Evolutionary conservation across 2,888 invertebrate species (phyloP).

Genomic region (Phorcus lineatus): DNA sequence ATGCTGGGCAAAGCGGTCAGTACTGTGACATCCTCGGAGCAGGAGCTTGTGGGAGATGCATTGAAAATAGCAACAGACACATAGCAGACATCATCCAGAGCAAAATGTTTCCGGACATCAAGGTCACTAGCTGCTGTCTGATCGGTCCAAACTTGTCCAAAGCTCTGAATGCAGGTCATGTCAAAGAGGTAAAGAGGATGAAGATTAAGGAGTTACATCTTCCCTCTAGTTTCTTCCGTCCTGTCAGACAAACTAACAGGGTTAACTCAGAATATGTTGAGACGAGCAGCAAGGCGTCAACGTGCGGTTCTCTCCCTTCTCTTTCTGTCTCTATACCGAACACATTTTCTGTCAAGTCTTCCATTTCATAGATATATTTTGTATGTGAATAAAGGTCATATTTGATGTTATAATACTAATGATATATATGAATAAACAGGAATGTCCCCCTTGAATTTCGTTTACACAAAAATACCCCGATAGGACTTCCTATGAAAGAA

Average conservation of each 20-base stretch:
- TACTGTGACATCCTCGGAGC: conserved; percentile 65
- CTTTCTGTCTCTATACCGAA: not conserved
- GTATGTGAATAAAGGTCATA: too few relatives aligned
- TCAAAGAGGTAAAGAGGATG: conserved; percentile 48
- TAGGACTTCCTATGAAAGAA: too few relatives aligned
- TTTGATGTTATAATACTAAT: too few relatives aligned
- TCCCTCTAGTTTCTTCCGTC: conserved; percentile 29
- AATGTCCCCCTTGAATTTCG: too few relatives aligned
- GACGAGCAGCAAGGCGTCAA: not conserved
- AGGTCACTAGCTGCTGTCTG: conserved; percentile 42
- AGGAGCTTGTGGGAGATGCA: conserved; percentile 58
- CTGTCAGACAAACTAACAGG: not conserved
- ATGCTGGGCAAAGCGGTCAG: conserved; percentile 36
- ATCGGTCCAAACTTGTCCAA: conserved; percentile 30
- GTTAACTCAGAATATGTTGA: not conserved
- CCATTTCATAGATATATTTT: too few relatives aligned
- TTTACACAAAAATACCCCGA: too few relatives aligned
- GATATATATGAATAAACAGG: too few relatives aligned
- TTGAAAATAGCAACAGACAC: conserved; percentile 59
- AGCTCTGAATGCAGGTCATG: conserved; percentile 51
- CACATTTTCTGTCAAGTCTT: too few relatives aligned
- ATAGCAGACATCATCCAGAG: conserved; percentile 61
- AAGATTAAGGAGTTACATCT: conserved; percentile 49
- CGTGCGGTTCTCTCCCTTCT: not conserved
- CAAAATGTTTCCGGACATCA: conserved; percentile 56